Conservation (phyloP, 2,113 vertebrate genomes). For the Cephalopholis sonnerati region DNA sequence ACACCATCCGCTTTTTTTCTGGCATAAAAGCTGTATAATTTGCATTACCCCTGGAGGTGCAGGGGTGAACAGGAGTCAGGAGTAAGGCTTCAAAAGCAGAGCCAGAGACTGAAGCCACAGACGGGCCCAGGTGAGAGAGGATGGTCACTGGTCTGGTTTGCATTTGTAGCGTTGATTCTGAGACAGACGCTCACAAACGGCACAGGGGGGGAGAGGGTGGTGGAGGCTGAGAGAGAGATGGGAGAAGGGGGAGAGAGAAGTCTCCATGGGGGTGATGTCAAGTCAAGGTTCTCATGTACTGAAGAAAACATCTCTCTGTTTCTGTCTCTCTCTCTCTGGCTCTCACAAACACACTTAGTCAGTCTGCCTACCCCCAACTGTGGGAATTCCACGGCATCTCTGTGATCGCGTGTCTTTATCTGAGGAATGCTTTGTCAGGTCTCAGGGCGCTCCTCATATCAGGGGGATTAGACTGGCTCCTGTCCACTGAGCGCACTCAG, state of each 20-base stretch:
- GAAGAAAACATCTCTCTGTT: conserved; percentile 81
- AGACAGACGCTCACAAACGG: conserved; percentile 71
- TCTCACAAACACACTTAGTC: conserved; percentile 41
- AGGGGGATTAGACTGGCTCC: conserved; percentile 96
- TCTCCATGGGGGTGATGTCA: conserved; percentile 77
- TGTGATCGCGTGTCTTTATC: conserved; percentile 96
- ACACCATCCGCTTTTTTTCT: conserved; percentile 12
- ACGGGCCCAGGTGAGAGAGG: conserved; percentile 76
- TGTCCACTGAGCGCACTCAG: conserved; percentile 78
- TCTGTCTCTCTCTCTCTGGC: conserved; percentile 43
- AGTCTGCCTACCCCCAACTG: conserved; percentile 73
- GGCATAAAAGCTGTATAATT: conserved; percentile 45
- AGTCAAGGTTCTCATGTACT: conserved; percentile 71
- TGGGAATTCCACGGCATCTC: conserved; percentile 92
- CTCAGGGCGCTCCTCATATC: conserved; percentile 98
- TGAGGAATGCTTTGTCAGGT: conserved; percentile 99
- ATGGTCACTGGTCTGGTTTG: conserved; percentile 85
- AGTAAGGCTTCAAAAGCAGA: conserved; percentile 67
- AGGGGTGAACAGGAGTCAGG: conserved; percentile 42
- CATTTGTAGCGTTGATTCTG: conserved; percentile 82
- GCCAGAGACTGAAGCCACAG: conserved; percentile 68
- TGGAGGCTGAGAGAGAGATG: conserved; percentile 42
- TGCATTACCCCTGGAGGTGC: conserved; percentile 54
- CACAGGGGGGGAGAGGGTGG: conserved; percentile 27
- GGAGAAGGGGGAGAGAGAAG: conserved; percentile 46